Evolutionary conservation across 2,797 vertebrate genomes (phyloP), one percentile per base, ranked within the genome.

Genomic region (Schizopygopsis pylzovi): DNA sequence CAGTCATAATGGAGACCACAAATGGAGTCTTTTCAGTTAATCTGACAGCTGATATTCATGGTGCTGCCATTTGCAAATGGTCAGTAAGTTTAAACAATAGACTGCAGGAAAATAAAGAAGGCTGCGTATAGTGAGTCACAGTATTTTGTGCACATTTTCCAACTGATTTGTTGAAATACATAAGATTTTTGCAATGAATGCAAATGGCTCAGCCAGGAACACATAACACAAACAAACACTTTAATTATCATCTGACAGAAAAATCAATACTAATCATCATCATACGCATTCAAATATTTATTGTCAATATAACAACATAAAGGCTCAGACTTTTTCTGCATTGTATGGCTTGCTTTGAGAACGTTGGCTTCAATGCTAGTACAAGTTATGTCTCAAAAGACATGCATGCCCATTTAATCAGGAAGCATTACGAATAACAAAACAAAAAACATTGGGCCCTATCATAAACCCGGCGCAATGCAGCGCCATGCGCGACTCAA

Each of bases 21-120:
- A 71, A 45, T 59, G 5, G 22, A 81, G 47, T 56, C 47, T 71
- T 61, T 45, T 28, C 72, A 67, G 61, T 80, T 67, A 16, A 45
- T 67, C 68, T 72, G 67, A 82, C 67, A 82, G 80, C 49, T 56
- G 20, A 82, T 71, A 13, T 82, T 71, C 33, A 41, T 41, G 37
- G 22, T 20, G 49, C 25, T 81, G 41, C 4, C 52, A 56, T 82
- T 18, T 73, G 45, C 28, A 73, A 59, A 33, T 22, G 20, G 2
- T 45, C 10, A 59, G 16, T 61, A 72, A 73, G 41, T 59, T 6
- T 61, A 61, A 73, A 61, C 39, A 82, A 45, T 13, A 20, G 25
- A 37, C 15, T 61, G 61, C 9, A 8, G 68, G 3, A 13, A 43
- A 56, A 56, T 20, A 43, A 82, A 52, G 63, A 6, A 15, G 49